Base-by-base conservation (phyloP, 37 sponge, comb jelly and placozoan genomes). In the Diacarnus erythraeanus region DNA sequence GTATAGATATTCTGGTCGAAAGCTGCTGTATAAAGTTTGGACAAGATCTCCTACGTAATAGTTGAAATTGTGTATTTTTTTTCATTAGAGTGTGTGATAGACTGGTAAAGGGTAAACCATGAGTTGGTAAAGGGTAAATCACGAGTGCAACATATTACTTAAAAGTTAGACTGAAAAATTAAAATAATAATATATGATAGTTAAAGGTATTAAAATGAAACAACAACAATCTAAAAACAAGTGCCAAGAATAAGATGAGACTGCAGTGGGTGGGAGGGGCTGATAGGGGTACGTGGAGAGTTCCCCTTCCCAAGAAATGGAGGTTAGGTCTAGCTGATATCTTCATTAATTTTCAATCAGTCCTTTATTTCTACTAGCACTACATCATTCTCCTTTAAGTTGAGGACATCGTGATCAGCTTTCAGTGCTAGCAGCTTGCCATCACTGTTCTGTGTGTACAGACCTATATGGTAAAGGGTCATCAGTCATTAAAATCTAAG, bases 331-430 rank as follows among this genome's bases (percentile, higher is more conserved):
- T n/a, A n/a, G n/a, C n/a, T n/a, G n/a, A n/a, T n/a, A n/a, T n/a
- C n/a, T n/a, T n/a, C n/a, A n/a, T n/a, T 47, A 60, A n/a, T n/a
- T 60, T 18, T 29, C 26, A 8, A n/a, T 71, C 57, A 89, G 76
- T 89, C 90, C 39, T 89, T 89, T 30, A 89, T 89, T 42, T 89
- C 85, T 12, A 89, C 84, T 0, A 79, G 31, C 5, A 89, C 75
- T 10, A 89, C 41, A 30, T 84, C 81, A 47, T 80, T 75, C 39
- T 89, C 90, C 35, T 64, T 73, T 23, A 89, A 64, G 37, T 59
- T 74, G 36, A 89, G 64, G 4, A 89, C 81, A 84, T 89, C 90
- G 35, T 78, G 80, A 57, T 89, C 90, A 51, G 69, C 71, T 34
- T 84, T 84, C 40, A 89, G 64, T 2, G 85, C 76, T 22, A 57